A percentile compares a stretch with the other conserved stretches of the same genome.
Conservation (phyloP, 92 coral and sea anemone genomes). For the Ricordea florida region DNA sequence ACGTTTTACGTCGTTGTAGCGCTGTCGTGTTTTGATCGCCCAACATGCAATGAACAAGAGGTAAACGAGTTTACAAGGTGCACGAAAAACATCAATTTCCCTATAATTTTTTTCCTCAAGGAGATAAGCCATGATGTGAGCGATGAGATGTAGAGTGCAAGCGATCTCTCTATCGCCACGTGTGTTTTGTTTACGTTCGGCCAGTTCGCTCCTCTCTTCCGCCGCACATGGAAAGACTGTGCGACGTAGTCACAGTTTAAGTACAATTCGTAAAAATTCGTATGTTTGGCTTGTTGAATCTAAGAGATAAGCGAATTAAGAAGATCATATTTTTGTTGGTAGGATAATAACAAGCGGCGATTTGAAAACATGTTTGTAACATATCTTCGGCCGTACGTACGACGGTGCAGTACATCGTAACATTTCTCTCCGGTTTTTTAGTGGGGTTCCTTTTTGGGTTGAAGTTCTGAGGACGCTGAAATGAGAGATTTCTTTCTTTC, state of each 20-base stretch:
- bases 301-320: background rate
- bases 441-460: no score
- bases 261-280: no score
- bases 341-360: constrained; percentile 1
- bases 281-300: no score
- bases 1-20: constrained; percentile 3
- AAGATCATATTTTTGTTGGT: background rate
- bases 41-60: background rate
- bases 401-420: background rate
- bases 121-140: background rate
- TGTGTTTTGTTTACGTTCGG: constrained; percentile 94
- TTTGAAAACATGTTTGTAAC: background rate
- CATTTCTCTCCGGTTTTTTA: no score
- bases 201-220: constrained; percentile 2
- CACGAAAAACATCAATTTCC: constrained; percentile 13
- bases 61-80: background rate
- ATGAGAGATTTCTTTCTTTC: background rate
- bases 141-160: background rate
- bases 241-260: background rate
- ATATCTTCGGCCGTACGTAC: background rate
- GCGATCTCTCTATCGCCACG: constrained; percentile 76
- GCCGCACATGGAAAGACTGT: background rate
- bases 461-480: background rate
- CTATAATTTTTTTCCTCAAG: background rate
- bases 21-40: constrained; percentile 2